phyloP scores from a whole-genome alignment of 2,113 vertebrate genomes.

The Strigops habroptila region DNA sequence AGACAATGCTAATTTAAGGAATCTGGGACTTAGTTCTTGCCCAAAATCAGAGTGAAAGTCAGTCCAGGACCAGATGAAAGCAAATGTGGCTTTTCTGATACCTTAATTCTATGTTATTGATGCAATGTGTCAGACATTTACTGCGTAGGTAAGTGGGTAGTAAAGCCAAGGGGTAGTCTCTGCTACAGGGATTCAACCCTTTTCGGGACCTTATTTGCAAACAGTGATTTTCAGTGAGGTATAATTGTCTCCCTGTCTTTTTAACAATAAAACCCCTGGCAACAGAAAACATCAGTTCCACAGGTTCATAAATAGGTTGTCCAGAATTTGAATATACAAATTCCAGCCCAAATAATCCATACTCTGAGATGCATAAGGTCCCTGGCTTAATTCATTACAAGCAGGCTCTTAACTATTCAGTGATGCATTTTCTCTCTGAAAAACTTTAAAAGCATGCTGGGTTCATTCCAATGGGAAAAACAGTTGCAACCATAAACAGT shows the following conservation, averaged over 20 bases:
- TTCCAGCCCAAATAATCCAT: neutral
- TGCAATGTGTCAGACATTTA: neutral
- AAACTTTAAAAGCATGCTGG: neutral
- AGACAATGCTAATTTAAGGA: neutral
- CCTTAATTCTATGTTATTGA: neutral
- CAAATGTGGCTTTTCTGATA: neutral
- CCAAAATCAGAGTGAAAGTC: neutral
- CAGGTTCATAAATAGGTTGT: neutral
- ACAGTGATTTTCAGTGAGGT: neutral
- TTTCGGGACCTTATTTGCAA: neutral
- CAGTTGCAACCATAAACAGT: neutral
- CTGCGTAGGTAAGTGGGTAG: neutral
- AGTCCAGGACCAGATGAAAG: neutral
- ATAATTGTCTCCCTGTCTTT: neutral
- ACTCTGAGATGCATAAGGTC: neutral
- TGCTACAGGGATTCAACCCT: neutral
- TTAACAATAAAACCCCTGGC: neutral
- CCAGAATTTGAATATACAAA: neutral
- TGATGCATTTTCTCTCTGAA: neutral
- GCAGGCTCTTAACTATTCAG: neutral
- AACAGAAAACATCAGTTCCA: neutral
- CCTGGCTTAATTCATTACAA: neutral
- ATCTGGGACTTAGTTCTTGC: neutral
- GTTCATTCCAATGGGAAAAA: neutral
- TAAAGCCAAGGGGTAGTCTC: neutral